Percentiles rank a stretch among this genome's conserved stretches.
Evolutionary conservation across 2,888 invertebrate genomes (phyloP).

Genomic region (Epiblema foenella): DNA sequence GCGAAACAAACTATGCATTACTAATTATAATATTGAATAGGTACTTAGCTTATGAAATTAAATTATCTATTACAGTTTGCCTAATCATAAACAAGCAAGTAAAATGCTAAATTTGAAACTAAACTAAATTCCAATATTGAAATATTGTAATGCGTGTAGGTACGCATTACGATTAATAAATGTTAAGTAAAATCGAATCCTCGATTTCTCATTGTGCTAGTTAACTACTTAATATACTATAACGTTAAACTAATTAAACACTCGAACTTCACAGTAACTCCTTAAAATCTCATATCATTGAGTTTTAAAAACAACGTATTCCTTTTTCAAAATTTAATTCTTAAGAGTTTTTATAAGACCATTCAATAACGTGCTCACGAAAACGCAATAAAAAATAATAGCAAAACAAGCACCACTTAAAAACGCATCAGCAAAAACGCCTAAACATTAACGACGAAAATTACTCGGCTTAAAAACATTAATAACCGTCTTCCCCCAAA

Average conservation of each 20-base stretch:
- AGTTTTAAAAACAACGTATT: background rate
- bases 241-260: background rate
- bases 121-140: background rate
- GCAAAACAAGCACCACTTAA: conserved; percentile 47
- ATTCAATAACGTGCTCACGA: conserved; percentile 34
- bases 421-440: conserved; percentile 47
- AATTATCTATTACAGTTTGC: too few species aligned
- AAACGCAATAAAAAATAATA: conserved; percentile 59
- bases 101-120: background rate
- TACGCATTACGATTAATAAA: background rate
- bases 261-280: background rate
- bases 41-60: too few species aligned
- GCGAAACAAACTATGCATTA: too few species aligned
- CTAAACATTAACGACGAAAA: conserved; percentile 70
- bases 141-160: background rate
- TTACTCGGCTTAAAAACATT: conserved; percentile 82
- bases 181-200: conserved; percentile 3
- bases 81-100: background rate
- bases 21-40: too few species aligned
- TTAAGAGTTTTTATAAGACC: background rate
- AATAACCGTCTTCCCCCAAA: conserved; percentile 75
- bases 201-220: background rate
- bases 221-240: background rate
- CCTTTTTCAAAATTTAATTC: background rate
- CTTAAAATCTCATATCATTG: background rate